phyloP scores from a whole-genome alignment of 2,797 vertebrate genomes.

The Darevskia mixta region DNA sequence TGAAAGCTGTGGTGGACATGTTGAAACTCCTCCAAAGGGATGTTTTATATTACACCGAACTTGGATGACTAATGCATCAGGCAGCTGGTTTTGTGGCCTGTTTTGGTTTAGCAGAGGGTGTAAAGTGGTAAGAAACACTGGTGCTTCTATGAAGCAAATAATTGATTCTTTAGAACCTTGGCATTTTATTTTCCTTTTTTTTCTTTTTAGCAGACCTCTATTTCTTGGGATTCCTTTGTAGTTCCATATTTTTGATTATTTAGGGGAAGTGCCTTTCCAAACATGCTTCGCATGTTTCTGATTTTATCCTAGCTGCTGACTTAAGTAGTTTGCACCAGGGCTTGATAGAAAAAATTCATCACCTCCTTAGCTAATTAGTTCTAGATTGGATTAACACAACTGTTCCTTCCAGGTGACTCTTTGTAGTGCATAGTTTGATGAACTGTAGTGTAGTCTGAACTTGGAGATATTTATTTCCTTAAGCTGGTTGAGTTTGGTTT shows the following conservation, averaged over 20 bases:
- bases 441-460: background rate
- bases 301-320: slow-evolving; percentile 6
- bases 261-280: background rate
- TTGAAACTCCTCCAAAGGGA: slow-evolving; percentile 30
- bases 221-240: slow-evolving; percentile 21
- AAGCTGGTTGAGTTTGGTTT: background rate
- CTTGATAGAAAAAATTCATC: background rate
- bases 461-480: background rate
- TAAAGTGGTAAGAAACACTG: slow-evolving; percentile 36
- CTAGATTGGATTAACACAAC: background rate
- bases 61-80: slow-evolving; percentile 37
- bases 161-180: slow-evolving; percentile 32
- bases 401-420: background rate
- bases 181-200: background rate
- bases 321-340: background rate
- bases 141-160: slow-evolving; percentile 40
- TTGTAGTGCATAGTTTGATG: background rate
- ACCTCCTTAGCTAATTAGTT: background rate
- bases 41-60: slow-evolving; percentile 35
- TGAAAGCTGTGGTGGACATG: slow-evolving; percentile 38
- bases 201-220: background rate
- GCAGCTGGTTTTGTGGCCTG: slow-evolving; percentile 41
- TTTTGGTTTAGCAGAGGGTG: slow-evolving; percentile 37
- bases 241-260: slow-evolving; percentile 13
- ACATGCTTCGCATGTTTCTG: slow-evolving; percentile 14